phyloP scores from a whole-genome alignment of 2,797 vertebrate genomes.

The Myripristis jacobus region DNA sequence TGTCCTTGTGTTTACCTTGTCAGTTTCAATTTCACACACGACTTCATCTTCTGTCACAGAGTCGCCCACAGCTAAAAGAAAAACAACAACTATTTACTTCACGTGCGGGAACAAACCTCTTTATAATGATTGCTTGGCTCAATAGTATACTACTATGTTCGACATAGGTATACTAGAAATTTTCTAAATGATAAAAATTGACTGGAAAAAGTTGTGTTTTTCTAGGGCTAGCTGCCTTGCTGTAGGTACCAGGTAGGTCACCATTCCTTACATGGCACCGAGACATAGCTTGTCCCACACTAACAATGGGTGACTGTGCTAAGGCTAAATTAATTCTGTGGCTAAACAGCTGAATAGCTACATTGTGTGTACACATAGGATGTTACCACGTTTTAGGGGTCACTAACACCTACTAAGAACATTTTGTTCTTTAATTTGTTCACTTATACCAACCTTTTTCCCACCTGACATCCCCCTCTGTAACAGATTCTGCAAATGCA shows the following conservation, averaged over 20 bases:
- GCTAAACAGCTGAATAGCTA: background rate
- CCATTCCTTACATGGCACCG: background rate
- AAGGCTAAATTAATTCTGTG: background rate
- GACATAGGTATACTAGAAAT: too few relatives aligned
- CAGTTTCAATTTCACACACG: constrained; percentile 98
- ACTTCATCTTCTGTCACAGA: constrained; percentile 94
- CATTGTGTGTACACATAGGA: too few relatives aligned
- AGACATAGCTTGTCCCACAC: background rate
- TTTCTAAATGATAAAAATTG: too few relatives aligned
- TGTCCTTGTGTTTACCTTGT: constrained; percentile 85
- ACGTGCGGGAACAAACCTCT: too few relatives aligned
- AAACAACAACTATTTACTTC: constrained; percentile 9
- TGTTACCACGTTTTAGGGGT: too few relatives aligned
- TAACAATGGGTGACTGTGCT: background rate
- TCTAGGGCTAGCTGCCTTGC: too few relatives aligned
- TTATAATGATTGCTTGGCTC: too few relatives aligned
- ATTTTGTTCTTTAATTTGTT: background rate
- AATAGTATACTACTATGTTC: background rate
- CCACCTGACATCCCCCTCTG: constrained; percentile 99
- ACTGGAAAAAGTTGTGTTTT: too few relatives aligned
- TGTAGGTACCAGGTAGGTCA: background rate
- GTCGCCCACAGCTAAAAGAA: constrained; percentile 91
- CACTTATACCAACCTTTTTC: constrained; percentile 88
- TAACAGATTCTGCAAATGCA: constrained; percentile 95
- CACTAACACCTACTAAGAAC: too few relatives aligned